phyloP scores from a whole-genome alignment of 2,797 vertebrate species.

The Cryptoprocta ferox region DNA sequence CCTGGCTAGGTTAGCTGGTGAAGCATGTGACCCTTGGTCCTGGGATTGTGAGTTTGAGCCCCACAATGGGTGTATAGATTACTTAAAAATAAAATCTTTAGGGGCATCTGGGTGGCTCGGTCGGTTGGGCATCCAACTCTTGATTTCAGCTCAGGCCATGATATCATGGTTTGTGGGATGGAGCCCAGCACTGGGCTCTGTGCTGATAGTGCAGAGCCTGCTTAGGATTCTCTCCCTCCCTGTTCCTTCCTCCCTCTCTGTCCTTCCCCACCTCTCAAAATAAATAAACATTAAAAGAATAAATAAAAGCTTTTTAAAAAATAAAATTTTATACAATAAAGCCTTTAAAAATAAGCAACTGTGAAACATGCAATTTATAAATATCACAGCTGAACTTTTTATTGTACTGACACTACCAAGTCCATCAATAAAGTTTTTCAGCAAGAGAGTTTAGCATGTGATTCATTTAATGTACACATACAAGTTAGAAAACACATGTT shows the following conservation, averaged over 20 bases:
- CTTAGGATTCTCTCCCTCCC: neutral
- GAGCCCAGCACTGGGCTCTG: neutral
- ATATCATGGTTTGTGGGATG: neutral
- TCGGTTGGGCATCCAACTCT: neutral
- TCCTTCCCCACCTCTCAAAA: too few relatives aligned
- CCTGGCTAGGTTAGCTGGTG: neutral
- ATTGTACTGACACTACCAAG: conserved; percentile 4
- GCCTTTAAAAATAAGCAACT: neutral
- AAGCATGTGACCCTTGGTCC: neutral
- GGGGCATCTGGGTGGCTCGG: neutral
- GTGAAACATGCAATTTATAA: neutral
- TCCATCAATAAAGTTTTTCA: neutral
- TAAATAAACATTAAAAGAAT: too few relatives aligned
- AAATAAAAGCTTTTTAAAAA: neutral
- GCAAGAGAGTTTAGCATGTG: neutral
- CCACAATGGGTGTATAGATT: neutral
- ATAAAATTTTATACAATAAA: neutral
- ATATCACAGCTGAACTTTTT: neutral
- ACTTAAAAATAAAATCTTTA: neutral
- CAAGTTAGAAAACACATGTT: neutral
- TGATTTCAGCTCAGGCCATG: neutral
- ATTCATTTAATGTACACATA: neutral
- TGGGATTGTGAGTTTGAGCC: neutral
- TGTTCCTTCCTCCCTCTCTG: neutral
- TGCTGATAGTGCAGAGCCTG: neutral